Evolutionary conservation across 2,113 vertebrate species (phyloP), one percentile per base, ranked within the genome.

Genomic region (Symphodus melops): DNA sequence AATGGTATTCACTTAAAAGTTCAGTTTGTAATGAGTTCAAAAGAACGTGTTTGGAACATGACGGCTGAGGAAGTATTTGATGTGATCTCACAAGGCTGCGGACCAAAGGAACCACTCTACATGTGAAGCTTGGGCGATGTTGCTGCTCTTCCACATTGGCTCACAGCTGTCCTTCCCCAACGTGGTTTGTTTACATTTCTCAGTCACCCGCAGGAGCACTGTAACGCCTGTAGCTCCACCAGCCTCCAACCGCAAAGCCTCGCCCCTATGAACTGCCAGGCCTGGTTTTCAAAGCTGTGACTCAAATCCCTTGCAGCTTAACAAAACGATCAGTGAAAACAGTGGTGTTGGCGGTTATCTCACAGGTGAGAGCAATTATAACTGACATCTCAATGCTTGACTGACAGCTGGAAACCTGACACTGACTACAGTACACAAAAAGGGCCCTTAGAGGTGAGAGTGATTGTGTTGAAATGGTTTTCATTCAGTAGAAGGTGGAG

Each of bases 121-220:
- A 59, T 61, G 13, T 58, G 63, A 49, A 79, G 65, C 55, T 49
- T 11, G 12, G 44, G 20, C 75, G 37, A 3, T 44, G 63, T 65
- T 62, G 57, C 84, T 51, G 39, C 68, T 81, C 77, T 48, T 86
- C 73, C 54, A 69, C 74, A 41, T 70, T 77, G 73, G 51, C 14
- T 5, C n/a, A 57, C 84, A 85, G 85, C 88, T 88, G 87, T 87
- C 89, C 75, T 62, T 84, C 83, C 83, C 77, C 71, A 53, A 63
- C 80, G 64, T 69, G 81, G 79, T 86, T 92, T 93, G 91, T 93
- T 92, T 90, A 91, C 90, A 91, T 91, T 91, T 89, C 86, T 88
- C 89, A 88, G 85, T 91, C 89, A 90, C 88, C 89, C 92, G 57
- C 88, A 91, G 89, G 80, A 91, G 89, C 87, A 48, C 62, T 84